Conservation (phyloP, 2,888 invertebrate genomes). For the Copidosoma aretas region DNA sequence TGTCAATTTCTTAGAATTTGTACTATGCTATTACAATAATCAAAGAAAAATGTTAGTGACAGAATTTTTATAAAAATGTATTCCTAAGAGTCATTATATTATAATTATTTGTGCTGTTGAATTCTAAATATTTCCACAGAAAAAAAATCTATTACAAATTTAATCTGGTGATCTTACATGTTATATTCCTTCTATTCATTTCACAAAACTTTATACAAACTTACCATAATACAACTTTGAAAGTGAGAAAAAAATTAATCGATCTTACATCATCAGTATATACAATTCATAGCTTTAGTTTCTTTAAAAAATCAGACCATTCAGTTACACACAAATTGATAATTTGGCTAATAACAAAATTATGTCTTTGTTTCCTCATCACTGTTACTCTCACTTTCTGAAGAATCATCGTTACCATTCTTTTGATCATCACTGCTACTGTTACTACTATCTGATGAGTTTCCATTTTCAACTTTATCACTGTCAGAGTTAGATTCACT, state of each 20-base stretch:
- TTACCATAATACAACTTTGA: slow-evolving; percentile 13
- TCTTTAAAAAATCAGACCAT: slow-evolving; percentile 8
- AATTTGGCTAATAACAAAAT: slow-evolving; percentile 13
- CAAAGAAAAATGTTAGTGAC: not conserved
- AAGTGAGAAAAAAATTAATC: slow-evolving; percentile 6
- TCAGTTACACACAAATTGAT: not conserved
- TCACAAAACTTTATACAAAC: slow-evolving; percentile 7
- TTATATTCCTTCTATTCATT: not conserved
- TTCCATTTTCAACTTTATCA: slow-evolving; percentile 47
- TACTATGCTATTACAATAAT: not conserved
- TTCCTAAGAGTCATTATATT: slow-evolving; percentile 2
- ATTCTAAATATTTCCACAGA: not conserved
- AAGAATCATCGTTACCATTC: slow-evolving; percentile 54
- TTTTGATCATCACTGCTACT: slow-evolving; percentile 47
- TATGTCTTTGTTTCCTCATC: slow-evolving; percentile 48
- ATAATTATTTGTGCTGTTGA: slow-evolving; percentile 11
- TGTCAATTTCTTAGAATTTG: not conserved
- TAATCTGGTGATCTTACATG: slow-evolving; percentile 2
- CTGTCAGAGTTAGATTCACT: slow-evolving; percentile 54
- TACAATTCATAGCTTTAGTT: slow-evolving; percentile 17
- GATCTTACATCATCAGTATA: slow-evolving; percentile 26
- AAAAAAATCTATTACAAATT: slow-evolving; percentile 16
- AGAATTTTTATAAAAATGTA: slow-evolving; percentile 6
- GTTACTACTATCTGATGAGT: slow-evolving; percentile 50
- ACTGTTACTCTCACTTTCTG: slow-evolving; percentile 54